Conservation (phyloP, 2,113 vertebrate species). For the Pseudopodoces humilis region DNA sequence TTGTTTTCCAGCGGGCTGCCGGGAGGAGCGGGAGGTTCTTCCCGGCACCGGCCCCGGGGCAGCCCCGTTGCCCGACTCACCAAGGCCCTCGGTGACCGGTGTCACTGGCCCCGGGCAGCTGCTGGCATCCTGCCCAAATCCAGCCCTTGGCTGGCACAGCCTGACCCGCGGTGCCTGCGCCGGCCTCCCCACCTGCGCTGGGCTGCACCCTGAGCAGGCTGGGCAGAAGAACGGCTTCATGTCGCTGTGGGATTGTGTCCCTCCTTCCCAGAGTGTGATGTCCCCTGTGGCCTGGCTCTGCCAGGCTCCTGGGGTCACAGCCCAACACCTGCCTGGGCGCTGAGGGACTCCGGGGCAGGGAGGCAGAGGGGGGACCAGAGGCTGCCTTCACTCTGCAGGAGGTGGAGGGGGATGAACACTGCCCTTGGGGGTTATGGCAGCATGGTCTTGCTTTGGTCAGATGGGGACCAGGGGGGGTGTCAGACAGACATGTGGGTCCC, state of each 20-base stretch:
- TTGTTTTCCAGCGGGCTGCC: not conserved
- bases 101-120: not conserved
- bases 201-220: rapidly evolving
- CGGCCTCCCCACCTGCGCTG: rapidly evolving
- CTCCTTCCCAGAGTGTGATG: not conserved
- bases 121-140: rapidly evolving
- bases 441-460: not conserved
- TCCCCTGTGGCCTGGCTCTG: not conserved
- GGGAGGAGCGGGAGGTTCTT: not conserved
- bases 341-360: rapidly evolving
- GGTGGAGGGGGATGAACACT: not conserved
- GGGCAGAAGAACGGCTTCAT: not conserved
- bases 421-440: not conserved
- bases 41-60: not conserved
- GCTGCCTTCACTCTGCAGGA: not conserved
- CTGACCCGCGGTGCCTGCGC: rapidly evolving
- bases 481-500: not conserved
- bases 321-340: not conserved
- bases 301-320: not conserved
- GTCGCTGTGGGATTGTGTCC: not conserved
- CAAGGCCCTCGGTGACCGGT: not conserved
- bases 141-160: rapidly evolving
- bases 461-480: not conserved
- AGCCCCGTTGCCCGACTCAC: not conserved
- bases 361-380: not conserved